Evolutionary conservation across 2,797 vertebrate genomes (phyloP), one percentile per base, ranked within the genome.

Genomic region (Arctocebus calabarensis): DNA sequence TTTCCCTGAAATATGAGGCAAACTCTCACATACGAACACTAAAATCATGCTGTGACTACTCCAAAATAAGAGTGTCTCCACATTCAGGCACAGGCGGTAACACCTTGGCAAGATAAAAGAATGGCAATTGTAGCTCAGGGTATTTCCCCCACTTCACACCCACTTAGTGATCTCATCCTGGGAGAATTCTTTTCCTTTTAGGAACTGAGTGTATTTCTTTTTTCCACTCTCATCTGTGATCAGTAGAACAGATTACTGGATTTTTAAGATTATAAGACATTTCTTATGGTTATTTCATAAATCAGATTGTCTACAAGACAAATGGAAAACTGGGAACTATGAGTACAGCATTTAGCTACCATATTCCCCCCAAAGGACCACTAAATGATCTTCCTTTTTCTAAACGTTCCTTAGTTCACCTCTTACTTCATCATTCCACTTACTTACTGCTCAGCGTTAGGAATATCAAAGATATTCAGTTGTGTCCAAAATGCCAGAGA

Each of bases 131-230:
- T 40, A 92, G 48, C 57, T n/a, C 5, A 57, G 74, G 83, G 78
- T 78, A 84, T 52, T 84, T 66, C 27, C 77, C 73, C 48, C 4
- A 22, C 19, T 55, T 43, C 75, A 16, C 3, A n/a, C 59, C 66
- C 85, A 57, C 71, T 87, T 90, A 73, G 81, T 97, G 94, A 97
- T 78, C 88, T 94, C 95, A 95, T 52, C 59, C 52, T 37, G 59
- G 73, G 75, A 92, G 94, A 91, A 93, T 62, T 66, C 34, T 75
- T 37, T 75, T 52, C 71, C 91, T 93, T 91, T 94, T 62, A 93
- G 70, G 91, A 96, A 96, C 7, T 73, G 92, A 93, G 45, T 13
- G 55, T 0, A 0, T 77, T 85, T 75, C n/a, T 55, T 57, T 96
- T 61, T 16, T 34, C 45, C 32, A 95, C 43, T 52, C 74, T 96